A percentile compares a stretch with the other conserved stretches of the same genome.
Conservation (phyloP, 2,797 vertebrate species). For the Sebastes kiyomatsui region DNA sequence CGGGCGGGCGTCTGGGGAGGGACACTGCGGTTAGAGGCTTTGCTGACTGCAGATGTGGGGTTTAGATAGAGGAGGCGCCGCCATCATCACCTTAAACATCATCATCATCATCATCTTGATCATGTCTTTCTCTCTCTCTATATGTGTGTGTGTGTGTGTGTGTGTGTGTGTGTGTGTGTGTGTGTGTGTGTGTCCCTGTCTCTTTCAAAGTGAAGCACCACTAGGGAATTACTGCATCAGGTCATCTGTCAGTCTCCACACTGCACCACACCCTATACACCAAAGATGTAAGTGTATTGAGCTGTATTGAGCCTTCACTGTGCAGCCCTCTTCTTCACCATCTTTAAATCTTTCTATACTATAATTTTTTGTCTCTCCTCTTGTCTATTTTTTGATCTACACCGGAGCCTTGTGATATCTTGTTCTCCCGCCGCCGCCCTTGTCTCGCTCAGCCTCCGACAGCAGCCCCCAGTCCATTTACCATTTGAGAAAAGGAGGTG, state of each 20-base stretch:
- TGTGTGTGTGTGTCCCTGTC: background rate
- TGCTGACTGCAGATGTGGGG: constrained; percentile 62
- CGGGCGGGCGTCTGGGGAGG: constrained; percentile 58
- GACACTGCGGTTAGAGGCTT: constrained; percentile 55
- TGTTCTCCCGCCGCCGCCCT: constrained; percentile 23
- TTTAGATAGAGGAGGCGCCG: constrained; percentile 22
- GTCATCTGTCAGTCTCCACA: constrained; percentile 59
- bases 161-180: background rate
- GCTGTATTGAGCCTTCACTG: background rate
- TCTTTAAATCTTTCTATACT: background rate
- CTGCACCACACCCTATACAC: constrained; percentile 43
- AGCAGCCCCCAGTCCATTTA: constrained; percentile 17
- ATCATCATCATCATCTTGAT: constrained; percentile 19
- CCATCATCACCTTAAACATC: constrained; percentile 28
- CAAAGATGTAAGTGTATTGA: constrained; percentile 23
- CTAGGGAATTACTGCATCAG: constrained; percentile 41
- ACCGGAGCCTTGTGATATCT: constrained; percentile 17
- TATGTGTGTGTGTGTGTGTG: background rate
- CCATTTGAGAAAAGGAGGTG: constrained; percentile 31
- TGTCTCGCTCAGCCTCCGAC: constrained; percentile 38
- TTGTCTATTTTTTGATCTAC: background rate
- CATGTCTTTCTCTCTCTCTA: background rate
- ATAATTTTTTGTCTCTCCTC: background rate
- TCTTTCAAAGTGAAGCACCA: constrained; percentile 27
- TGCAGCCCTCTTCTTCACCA: background rate